Evolutionary conservation across 1,140 invertebrate species (phyloP), one percentile per base, ranked within the genome.

Genomic region (Holotrichia oblita): DNA sequence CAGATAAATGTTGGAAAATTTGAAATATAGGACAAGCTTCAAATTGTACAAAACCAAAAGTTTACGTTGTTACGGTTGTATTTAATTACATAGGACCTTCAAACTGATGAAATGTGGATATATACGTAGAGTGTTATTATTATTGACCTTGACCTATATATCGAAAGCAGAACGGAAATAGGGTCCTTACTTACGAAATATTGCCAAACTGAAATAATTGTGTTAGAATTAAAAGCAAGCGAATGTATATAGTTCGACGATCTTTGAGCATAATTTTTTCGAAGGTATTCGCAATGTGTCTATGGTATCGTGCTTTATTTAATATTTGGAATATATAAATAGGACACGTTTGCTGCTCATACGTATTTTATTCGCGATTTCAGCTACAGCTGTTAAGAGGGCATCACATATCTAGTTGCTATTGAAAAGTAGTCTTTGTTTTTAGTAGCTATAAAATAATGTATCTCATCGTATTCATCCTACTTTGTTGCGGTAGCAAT

Each of bases 121-220:
- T 17, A 34, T 69, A 69, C 8, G 61, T 34, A 22, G 22, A 12
- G 22, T 69, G 61, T 69, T 69, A 69, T 69, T 69, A 22, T 69
- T 69, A 69, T 69, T 20, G 61, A 27, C 61, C 20, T 69, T 69
- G 61, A 69, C 61, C 61, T 8, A 69, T 27, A 69, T 69, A 69
- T 69, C 12, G 17, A 69, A 69, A 69, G 22, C 17, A 69, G 61
- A 69, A 34, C 61, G 61, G 61, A 69, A 22, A 27, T 22, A 27
- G 61, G 61, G 24, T 9, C 61, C 20, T 34, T 22, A 7, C 17
- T 69, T 27, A 14, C 61, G 24, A 69, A 27, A 69, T 69, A 69
- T 69, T 69, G 61, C 24, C 61, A 69, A 10, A 27, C 4, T 22
- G 22, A 9, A 69, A 27, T 27, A 22, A 69, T 10, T 69, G 27